Percentiles rank a stretch among this genome's conserved stretches.
Evolutionary conservation across 2,888 invertebrate genomes (phyloP).

Genomic region (Spisula subtruncata): DNA sequence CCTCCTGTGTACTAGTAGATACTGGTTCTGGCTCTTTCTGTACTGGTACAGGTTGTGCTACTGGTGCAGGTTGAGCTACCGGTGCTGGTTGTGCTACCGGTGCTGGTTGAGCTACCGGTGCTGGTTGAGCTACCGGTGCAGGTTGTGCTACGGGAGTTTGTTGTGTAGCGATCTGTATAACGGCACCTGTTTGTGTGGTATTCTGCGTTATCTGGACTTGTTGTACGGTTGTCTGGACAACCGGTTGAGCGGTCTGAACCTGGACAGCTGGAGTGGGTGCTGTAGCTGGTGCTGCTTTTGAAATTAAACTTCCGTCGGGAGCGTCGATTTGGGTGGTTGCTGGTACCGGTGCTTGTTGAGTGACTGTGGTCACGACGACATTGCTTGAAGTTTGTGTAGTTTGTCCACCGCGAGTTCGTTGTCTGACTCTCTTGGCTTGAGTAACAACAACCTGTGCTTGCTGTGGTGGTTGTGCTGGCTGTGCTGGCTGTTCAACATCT

Average conservation of each 20-base stretch:
- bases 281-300: not conserved
- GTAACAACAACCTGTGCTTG: not conserved
- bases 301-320: conserved; percentile 23
- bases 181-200: not conserved
- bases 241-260: not conserved
- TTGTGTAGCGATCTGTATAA: not conserved
- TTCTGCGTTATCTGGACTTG: not conserved
- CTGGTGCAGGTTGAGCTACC: conserved; percentile 6
- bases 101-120: not conserved
- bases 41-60: conserved; percentile 10
- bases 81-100: not conserved
- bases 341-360: conserved; percentile 23
- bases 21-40: conserved; percentile 22
- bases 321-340: not conserved
- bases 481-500: not conserved
- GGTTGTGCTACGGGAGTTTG: not conserved
- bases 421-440: not conserved
- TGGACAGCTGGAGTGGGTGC: not conserved
- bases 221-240: not conserved
- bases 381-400: conserved; percentile 23
- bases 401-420: not conserved
- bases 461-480: not conserved
- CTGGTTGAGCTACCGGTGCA: not conserved
- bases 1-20: not conserved
- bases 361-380: not conserved